phyloP scores from a whole-genome alignment of 2,113 vertebrate species.

The Coptodon bakossiorum region DNA sequence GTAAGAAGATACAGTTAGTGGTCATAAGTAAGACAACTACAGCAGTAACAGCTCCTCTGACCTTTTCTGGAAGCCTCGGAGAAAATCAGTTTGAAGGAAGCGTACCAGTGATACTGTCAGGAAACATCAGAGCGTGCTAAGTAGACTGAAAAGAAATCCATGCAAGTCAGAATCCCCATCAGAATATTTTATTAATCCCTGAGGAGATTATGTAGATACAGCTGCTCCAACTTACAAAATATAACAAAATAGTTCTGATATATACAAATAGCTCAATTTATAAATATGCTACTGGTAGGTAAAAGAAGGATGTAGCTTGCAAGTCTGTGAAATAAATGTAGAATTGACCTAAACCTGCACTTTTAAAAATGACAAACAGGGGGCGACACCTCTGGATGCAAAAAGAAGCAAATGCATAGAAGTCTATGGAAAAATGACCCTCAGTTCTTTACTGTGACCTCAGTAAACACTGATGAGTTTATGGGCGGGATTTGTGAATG shows the following conservation, averaged over 20 bases:
- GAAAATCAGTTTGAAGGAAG: not conserved
- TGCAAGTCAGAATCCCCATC: not conserved
- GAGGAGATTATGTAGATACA: not conserved
- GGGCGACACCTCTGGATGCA: not conserved
- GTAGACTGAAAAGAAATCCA: not conserved
- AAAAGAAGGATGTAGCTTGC: rapidly evolving
- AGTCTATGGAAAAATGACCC: not conserved
- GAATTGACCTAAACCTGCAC: not conserved
- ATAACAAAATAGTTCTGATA: not conserved
- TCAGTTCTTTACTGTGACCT: not conserved
- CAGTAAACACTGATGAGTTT: not conserved
- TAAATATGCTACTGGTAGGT: not conserved
- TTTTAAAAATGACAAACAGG: rapidly evolving
- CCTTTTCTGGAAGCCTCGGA: not conserved
- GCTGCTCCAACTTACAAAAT: not conserved
- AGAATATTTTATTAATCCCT: not conserved
- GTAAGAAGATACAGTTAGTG: not conserved
- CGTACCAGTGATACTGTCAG: rapidly evolving
- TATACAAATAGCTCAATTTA: not conserved
- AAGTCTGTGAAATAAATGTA: not conserved
- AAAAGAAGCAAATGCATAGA: not conserved
- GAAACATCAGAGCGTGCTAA: not conserved
- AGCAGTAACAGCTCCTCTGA: not conserved
- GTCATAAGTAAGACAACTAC: not conserved
- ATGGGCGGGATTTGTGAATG: not conserved